A percentile compares a stretch with the other conserved stretches of the same genome.
Conservation (phyloP, 2,797 vertebrate species). For the Eulemur coronatus region DNA sequence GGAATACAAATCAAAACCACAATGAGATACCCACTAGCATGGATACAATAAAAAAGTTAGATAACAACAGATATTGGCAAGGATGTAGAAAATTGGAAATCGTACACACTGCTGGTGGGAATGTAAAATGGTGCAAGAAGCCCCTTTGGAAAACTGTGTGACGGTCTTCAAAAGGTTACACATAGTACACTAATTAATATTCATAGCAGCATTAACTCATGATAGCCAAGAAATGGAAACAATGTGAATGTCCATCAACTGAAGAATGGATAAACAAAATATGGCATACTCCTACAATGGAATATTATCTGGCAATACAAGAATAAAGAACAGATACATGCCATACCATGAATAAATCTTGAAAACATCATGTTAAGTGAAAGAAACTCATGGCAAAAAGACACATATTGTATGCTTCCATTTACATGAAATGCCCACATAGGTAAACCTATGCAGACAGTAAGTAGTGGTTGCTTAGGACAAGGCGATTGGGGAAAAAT, state of each 20-base stretch:
- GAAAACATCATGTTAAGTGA: neutral
- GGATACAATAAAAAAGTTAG: neutral
- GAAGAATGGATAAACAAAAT: neutral
- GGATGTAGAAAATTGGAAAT: neutral
- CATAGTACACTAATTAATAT: neutral
- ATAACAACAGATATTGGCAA: neutral
- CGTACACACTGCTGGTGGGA: neutral
- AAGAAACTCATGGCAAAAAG: neutral
- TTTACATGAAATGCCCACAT: neutral
- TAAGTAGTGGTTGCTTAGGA: neutral
- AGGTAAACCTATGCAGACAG: neutral
- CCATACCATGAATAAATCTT: neutral
- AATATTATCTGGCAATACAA: neutral
- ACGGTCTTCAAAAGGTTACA: neutral
- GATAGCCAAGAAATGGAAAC: neutral
- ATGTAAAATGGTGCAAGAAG: neutral
- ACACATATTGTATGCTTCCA: neutral
- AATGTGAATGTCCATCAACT: neutral
- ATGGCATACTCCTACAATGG: neutral
- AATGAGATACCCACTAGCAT: neutral
- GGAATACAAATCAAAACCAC: neutral
- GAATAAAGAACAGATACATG: neutral
- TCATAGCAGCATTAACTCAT: neutral
- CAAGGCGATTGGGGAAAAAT: neutral
- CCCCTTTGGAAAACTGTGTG: neutral